These are phyloP conservation scores for Poeciliopsis retropinna DNA, from an alignment of 2,113 vertebrate species.

Conservation along the genomic window DNA sequence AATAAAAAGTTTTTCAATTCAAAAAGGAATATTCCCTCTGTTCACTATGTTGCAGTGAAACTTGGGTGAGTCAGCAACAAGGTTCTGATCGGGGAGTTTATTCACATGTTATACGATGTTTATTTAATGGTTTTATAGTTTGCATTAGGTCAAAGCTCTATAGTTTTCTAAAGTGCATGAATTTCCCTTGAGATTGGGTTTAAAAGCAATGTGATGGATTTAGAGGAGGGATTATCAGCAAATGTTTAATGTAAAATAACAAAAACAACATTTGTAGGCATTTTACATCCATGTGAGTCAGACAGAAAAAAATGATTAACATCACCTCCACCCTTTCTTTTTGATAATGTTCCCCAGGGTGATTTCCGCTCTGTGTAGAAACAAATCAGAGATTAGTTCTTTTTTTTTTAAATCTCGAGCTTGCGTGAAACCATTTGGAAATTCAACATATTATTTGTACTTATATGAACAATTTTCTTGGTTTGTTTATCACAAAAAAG, in stretches of 20 bases:
- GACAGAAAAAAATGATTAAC: conserved; percentile 31
- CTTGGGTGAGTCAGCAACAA: conserved; percentile 9
- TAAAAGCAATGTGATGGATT: conserved; percentile 12
- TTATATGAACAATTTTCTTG: no score
- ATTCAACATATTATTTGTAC: not conserved
- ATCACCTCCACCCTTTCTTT: conserved; percentile 84
- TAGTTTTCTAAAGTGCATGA: conserved; percentile 9
- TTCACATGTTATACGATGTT: conserved; percentile 15
- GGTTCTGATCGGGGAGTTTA: conserved; percentile 14
- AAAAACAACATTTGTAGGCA: conserved; percentile 8
- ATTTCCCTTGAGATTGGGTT: conserved; percentile 31
- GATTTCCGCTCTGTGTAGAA: conserved; percentile 78
- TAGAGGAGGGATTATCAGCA: conserved; percentile 27
- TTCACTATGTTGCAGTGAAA: not conserved
- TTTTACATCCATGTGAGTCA: conserved; percentile 33
- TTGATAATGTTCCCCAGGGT: conserved; percentile 83
- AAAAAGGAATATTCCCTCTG: not conserved
- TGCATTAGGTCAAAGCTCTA: conserved; percentile 10
- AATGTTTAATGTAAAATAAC: conserved; percentile 18
- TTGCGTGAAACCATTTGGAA: not conserved
- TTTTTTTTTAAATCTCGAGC: not conserved
- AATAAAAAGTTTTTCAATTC: not conserved
- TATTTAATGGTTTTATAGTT: conserved; percentile 41
- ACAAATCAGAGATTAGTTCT: conserved; percentile 18
- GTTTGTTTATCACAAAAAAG: not conserved